Evolutionary conservation across 2,113 vertebrate genomes (phyloP), one percentile per base, ranked within the genome.

Genomic region (Patagioenas fasciata): DNA sequence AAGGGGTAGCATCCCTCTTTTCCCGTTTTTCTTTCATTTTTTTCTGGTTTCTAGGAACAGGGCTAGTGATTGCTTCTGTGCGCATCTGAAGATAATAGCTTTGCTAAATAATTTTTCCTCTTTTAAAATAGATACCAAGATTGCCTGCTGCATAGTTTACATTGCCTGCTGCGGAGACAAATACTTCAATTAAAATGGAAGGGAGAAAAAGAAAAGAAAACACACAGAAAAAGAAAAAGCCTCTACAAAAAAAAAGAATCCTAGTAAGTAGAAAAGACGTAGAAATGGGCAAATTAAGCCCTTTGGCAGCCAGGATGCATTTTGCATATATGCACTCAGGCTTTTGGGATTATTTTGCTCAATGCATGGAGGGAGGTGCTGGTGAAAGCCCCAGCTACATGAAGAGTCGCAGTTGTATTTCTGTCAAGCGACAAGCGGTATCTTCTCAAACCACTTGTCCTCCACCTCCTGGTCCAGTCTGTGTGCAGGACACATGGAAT

Each of bases 121-220:
- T 89, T 97, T 96, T 94, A 85, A 94, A 96, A 93, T 89, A 91
- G 95, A 88, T 74, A 91, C 85, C 75, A 89, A 97, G 96, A 95
- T 96, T 95, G 91, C 80, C 81, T 96, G 95, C 91, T 94, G 89
- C 96, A 95, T n/a, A 93, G 91, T 96, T 96, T 96, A 95, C 78
- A 91, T 96, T 98, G 97, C 96, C 97, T 96, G 94, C 96, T 97
- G 96, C 85, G 96, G 85, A 97, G 91, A 97, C 25, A 96, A 97
- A 97, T 96, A 95, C 94, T 82, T 88, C 89, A 90, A 95, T 96
- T 96, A 95, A 89, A 86, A 83, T 78, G 71, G 74, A 77, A 57
- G 24, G 4, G 9, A 42, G 38, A 6, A 29, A 8, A n/a, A 56
- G 61, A 85, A 64, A 50, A 77, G 72, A 29, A 54, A 44, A 6